These are phyloP conservation scores for Iphiclides podalirius DNA, from an alignment of 2,888 invertebrate genomes.

Conservation along the genomic window DNA sequence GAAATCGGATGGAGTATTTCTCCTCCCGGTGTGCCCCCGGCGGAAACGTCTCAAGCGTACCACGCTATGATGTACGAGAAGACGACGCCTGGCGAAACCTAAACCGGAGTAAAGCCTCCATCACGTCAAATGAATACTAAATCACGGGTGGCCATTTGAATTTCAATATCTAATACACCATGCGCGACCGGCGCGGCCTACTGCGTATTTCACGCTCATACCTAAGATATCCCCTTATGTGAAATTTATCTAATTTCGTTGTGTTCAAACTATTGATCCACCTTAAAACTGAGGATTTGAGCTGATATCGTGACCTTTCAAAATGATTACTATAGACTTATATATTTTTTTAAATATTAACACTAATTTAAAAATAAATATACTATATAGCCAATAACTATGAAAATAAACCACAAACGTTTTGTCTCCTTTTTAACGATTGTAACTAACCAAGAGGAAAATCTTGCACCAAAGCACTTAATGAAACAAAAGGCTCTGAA, in stretches of 20 bases:
- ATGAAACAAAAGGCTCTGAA: slow-evolving; percentile 52
- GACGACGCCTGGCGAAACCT: slow-evolving; percentile 78
- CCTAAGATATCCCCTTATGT: slow-evolving; percentile 22
- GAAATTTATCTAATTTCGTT: not conserved
- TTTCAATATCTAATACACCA: slow-evolving; percentile 70
- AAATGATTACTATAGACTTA: no score
- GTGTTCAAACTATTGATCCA: no score
- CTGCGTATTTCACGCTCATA: slow-evolving; percentile 35
- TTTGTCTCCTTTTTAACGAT: no score
- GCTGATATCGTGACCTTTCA: no score
- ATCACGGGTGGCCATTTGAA: slow-evolving; percentile 75
- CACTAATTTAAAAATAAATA: no score
- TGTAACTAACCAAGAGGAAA: no score
- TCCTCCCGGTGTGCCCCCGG: slow-evolving; percentile 36
- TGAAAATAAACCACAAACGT: no score
- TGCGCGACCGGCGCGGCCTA: slow-evolving; percentile 40
- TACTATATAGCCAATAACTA: no score
- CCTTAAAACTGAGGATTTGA: no score
- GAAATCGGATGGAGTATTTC: no score
- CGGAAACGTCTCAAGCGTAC: slow-evolving; percentile 55
- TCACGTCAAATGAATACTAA: slow-evolving; percentile 80
- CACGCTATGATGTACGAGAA: slow-evolving; percentile 77
- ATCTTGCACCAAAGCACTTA: slow-evolving; percentile 41
- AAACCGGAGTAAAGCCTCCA: slow-evolving; percentile 76
- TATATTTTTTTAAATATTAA: no score